phyloP scores from a whole-genome alignment of 2,113 vertebrate species.

The Xerus inauris region DNA sequence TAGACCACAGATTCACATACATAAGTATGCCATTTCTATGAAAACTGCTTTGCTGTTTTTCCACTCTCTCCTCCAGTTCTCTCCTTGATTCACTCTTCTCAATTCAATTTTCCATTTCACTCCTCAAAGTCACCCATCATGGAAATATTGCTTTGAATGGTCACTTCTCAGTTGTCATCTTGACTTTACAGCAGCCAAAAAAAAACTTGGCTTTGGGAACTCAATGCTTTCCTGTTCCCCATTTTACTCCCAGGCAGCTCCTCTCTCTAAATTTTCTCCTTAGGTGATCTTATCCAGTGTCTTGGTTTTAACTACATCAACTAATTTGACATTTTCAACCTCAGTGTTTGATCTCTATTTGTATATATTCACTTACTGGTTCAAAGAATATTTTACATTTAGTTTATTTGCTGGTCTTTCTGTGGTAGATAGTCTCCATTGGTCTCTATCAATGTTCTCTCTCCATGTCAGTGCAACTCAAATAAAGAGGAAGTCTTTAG shows the following conservation, averaged over 20 bases:
- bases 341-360: not conserved
- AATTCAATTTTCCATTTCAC: not conserved
- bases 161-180: not conserved
- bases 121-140: not conserved
- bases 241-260: not conserved
- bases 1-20: not conserved
- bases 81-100: not conserved
- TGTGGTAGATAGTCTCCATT: not conserved
- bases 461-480: not conserved
- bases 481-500: not conserved
- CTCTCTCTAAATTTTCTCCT: not conserved
- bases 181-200: not conserved
- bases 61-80: not conserved
- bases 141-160: not conserved
- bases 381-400: not conserved
- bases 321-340: not conserved
- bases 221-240: not conserved
- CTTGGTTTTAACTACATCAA: not conserved
- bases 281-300: not conserved
- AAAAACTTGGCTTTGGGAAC: not conserved
- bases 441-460: not conserved
- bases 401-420: not conserved
- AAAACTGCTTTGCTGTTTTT: not conserved
- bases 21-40: not conserved
- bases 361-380: not conserved